Conservation (phyloP, 2,888 invertebrate species). For the Noctua pronuba region DNA sequence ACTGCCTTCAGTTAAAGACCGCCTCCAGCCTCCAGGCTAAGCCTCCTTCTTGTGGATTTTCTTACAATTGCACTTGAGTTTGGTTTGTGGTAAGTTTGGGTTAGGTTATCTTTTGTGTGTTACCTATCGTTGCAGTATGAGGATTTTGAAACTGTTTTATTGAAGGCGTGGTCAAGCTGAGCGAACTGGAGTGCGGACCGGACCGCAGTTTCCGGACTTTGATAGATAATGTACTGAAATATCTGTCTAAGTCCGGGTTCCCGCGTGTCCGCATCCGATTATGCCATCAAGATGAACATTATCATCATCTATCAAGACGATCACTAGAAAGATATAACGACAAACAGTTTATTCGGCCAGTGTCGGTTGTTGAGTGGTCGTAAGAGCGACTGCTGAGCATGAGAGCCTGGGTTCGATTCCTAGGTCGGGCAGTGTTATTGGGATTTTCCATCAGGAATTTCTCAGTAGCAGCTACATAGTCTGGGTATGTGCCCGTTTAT, state of each 20-base stretch:
- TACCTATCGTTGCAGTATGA: not conserved
- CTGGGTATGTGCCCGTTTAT: too few relatives aligned
- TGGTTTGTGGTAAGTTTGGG: conserved; percentile 11
- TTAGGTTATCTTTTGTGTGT: not conserved
- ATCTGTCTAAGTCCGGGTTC: not conserved
- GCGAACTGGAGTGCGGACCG: not conserved
- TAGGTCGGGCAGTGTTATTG: too few relatives aligned
- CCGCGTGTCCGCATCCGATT: not conserved
- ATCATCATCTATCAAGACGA: too few relatives aligned
- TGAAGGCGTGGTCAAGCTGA: not conserved
- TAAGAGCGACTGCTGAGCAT: too few relatives aligned
- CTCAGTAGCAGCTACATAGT: too few relatives aligned
- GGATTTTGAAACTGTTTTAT: not conserved
- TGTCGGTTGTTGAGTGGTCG: too few relatives aligned
- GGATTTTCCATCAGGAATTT: too few relatives aligned
- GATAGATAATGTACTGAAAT: not conserved
- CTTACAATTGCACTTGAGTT: conserved; percentile 45
- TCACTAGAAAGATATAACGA: too few relatives aligned
- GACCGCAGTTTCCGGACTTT: not conserved
- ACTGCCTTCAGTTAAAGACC: conserved; percentile 55
- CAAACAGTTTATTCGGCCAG: too few relatives aligned
- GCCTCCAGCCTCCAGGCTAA: conserved; percentile 28
- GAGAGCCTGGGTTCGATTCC: too few relatives aligned
- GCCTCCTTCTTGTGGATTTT: conserved; percentile 20
- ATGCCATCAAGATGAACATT: too few relatives aligned